Evolutionary conservation across 2,113 vertebrate species (phyloP).

Genomic region (Platysternon megacephalum): DNA sequence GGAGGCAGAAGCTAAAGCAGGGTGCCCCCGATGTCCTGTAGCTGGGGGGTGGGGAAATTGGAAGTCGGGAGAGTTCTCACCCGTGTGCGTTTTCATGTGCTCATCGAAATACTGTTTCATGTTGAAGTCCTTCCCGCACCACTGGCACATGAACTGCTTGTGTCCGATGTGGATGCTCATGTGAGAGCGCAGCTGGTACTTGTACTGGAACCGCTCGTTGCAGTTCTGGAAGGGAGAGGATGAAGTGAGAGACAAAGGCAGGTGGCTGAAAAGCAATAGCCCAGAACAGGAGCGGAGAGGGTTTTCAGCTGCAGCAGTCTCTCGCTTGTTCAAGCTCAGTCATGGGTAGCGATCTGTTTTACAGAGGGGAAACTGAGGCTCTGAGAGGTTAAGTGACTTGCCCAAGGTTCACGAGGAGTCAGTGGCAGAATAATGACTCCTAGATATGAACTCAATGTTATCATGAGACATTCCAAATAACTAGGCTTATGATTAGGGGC

Average conservation of each 20-base stretch:
- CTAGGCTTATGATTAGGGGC: neutral
- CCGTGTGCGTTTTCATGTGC: conserved; percentile 86
- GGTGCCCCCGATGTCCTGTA: neutral
- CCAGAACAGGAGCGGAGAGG: neutral
- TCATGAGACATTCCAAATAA: neutral
- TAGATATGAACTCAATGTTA: neutral
- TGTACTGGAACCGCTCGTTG: conserved; percentile 92
- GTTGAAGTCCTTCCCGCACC: conserved; percentile 89
- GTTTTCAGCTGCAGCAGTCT: neutral
- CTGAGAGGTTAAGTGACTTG: neutral
- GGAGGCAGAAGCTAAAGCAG: neutral
- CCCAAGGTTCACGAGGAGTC: no score
- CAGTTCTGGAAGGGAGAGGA: conserved; percentile 83
- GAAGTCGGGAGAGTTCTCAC: conserved; percentile 42
- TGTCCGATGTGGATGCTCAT: conserved; percentile 88
- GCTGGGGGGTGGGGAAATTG: no score
- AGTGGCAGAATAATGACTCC: neutral
- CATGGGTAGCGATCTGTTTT: neutral
- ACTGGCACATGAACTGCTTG: conserved; percentile 90
- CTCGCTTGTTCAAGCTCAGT: neutral
- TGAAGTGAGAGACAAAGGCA: neutral
- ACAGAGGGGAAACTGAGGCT: neutral
- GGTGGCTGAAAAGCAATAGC: neutral
- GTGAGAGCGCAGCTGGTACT: conserved; percentile 86
- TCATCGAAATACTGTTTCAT: conserved; percentile 88